Conservation (phyloP, 2,113 vertebrate genomes). For the Charadrius vociferus region DNA sequence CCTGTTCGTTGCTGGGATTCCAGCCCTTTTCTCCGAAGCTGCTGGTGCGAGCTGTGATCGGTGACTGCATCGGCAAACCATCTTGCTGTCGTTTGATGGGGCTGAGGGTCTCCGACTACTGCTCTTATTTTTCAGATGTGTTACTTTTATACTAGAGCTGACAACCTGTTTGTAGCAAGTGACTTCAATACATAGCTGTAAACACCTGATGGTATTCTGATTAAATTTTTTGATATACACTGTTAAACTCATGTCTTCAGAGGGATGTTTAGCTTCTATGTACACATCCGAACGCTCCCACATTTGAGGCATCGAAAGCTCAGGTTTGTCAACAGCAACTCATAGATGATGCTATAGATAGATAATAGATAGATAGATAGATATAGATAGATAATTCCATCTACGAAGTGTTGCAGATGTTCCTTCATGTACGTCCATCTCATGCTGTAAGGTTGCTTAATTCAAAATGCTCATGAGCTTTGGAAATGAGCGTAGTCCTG, state of each 20-base stretch:
- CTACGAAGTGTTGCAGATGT: neutral
- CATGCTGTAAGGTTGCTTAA: neutral
- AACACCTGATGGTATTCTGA: neutral
- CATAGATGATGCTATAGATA: neutral
- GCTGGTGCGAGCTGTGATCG: neutral
- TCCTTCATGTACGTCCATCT: neutral
- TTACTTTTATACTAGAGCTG: neutral
- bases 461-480: neutral
- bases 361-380: too few relatives aligned
- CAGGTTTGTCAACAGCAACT: neutral
- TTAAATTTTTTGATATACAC: neutral
- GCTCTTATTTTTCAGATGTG: neutral
- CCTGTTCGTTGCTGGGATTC: neutral
- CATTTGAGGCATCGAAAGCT: neutral
- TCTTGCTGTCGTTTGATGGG: neutral
- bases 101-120: neutral
- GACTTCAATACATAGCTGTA: neutral
- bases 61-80: neutral
- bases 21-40: neutral
- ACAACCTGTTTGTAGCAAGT: neutral
- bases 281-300: neutral
- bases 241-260: neutral
- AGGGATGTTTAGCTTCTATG: neutral
- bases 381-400: too few relatives aligned
- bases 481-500: neutral